Base-by-base conservation (phyloP, 2,113 vertebrate species). In the Psittacula cyanocephala region DNA sequence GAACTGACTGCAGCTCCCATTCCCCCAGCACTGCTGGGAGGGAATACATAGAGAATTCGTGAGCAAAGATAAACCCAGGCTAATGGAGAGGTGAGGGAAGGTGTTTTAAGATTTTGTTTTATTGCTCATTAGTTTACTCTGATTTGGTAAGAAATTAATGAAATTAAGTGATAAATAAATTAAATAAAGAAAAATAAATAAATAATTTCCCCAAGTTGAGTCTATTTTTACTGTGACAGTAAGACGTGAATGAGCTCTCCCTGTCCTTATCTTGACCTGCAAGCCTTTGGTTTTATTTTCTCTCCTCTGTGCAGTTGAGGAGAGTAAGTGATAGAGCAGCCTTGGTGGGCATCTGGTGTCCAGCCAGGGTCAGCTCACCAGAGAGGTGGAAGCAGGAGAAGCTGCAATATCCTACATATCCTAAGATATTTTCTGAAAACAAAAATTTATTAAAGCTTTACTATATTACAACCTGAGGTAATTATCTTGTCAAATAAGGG, bases 401-500 rank as follows among this genome's bases (percentile, higher is more conserved):
- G 8, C 24, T 91, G 47, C 25, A 72, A 70, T 3, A 10, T 76
- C 25, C 16, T 70, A 50, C 28, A 55, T 8, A 20, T 17, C 29
- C 5, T 49, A 35, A 88, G 17, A 49, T 44, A 10, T 88, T 91
- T 94, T 77, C 37, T 87, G 70, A 91, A 95, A 83, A 69, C 7
- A 80, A 72, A 79, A 88, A 43, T 9, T 10, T 82, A 68, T 74
- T 85, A 92, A 43, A 57, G 59, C 23, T 68, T 77, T 64, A 64
- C 17, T 46, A 67, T 67, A 74, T 86, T 91, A 44, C 17, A 68
- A 81, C 16, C 28, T 65, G 53, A 94, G 47, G 28, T 71, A 91
- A 93, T 93, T 91, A 91, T 82, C 69, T 94, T 95, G 81, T 91
- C 39, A 92, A 86, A 71, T 49, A 86, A 52, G 5, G 13, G 7